phyloP scores from a whole-genome alignment of 2,888 invertebrate genomes.

The Drosophila anceps region DNA sequence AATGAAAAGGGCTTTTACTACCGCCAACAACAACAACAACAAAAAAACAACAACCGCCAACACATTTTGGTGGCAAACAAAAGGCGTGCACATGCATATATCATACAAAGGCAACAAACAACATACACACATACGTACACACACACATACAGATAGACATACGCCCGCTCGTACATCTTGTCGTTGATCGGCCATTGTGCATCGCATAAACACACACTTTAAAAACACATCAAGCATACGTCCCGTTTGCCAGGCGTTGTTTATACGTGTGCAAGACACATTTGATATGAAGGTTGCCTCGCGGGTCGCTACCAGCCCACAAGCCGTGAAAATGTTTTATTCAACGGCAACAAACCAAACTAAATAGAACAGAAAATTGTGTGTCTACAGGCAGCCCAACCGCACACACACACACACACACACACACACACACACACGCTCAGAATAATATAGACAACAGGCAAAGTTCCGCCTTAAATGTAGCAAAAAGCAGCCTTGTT shows the following conservation, averaged over 20 bases:
- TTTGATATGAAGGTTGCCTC: conserved; percentile 76
- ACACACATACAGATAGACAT: conserved; percentile 16
- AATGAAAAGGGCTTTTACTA: conserved; percentile 76
- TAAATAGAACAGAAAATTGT: conserved; percentile 81
- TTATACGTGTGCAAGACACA: conserved; percentile 68
- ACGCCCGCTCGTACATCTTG: conserved; percentile 25
- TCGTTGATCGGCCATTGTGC: conserved; percentile 66
- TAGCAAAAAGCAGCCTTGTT: conserved; percentile 43
- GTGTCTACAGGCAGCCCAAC: conserved; percentile 53
- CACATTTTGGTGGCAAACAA: conserved; percentile 59
- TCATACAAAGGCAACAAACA: conserved; percentile 40
- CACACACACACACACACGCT: conserved; percentile 10
- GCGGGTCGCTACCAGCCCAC: conserved; percentile 69
- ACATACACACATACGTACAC: background rate
- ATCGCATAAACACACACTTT: conserved; percentile 80
- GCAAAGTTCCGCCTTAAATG: conserved; percentile 44
- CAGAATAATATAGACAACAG: conserved; percentile 27
- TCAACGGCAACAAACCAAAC: conserved; percentile 81
- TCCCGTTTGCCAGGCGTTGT: conserved; percentile 48
- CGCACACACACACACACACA: conserved; percentile 30
- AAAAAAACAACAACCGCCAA: background rate
- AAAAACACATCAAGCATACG: conserved; percentile 80
- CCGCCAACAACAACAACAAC: conserved; percentile 7
- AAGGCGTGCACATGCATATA: conserved; percentile 70
- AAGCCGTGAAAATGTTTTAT: conserved; percentile 83